These are phyloP conservation scores for Synchiropus splendidus DNA, from an alignment of 2,113 vertebrate species.

Conservation along the genomic window DNA sequence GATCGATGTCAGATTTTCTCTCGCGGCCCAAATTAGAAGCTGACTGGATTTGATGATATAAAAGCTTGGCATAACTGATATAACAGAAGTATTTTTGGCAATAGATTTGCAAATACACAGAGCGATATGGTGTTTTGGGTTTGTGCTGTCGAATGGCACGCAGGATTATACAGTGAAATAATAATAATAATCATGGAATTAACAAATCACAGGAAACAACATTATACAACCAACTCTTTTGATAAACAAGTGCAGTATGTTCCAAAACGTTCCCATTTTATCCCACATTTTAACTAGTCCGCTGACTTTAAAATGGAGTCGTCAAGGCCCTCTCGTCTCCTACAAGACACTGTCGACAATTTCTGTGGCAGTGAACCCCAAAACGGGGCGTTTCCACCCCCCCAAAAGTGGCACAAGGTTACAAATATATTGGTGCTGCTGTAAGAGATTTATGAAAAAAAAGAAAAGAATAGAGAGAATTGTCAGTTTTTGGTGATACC, in stretches of 20 bases:
- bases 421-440: not conserved
- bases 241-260: conserved; percentile 45
- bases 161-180: too few relatives aligned
- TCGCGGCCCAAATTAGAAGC: too few relatives aligned
- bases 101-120: too few relatives aligned
- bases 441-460: not conserved
- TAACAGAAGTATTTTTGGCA: too few relatives aligned
- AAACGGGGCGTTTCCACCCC: conserved; percentile 30
- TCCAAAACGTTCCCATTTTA: conserved; percentile 22
- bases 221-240: too few relatives aligned
- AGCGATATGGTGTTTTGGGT: too few relatives aligned
- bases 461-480: conserved; percentile 1
- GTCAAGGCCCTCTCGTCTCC: conserved; percentile 17
- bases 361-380: conserved; percentile 40
- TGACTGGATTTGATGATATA: too few relatives aligned
- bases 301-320: conserved; percentile 25
- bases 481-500: conserved; percentile 30
- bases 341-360: conserved; percentile 28
- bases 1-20: too few relatives aligned
- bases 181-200: too few relatives aligned
- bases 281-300: conserved; percentile 12
- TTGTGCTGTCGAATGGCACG: too few relatives aligned
- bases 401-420: conserved; percentile 14
- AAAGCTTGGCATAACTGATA: too few relatives aligned
- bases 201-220: too few relatives aligned